These are phyloP conservation scores for Anastrepha obliqua DNA, from an alignment of 1,140 invertebrate genomes.

Conservation along the genomic window DNA sequence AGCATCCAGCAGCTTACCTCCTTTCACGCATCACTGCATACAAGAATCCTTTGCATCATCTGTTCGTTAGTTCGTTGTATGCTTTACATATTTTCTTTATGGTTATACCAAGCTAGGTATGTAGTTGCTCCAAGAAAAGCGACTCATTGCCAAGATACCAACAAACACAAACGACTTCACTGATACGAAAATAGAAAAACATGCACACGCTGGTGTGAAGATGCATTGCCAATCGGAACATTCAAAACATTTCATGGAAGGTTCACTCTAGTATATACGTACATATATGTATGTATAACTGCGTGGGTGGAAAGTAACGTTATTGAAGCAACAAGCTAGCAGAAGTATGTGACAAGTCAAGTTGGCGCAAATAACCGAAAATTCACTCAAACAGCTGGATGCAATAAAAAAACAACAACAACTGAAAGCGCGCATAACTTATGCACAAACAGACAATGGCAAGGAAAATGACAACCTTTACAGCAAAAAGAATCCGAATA, in stretches of 20 bases:
- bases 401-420: not conserved
- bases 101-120: not conserved
- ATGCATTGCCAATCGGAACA: not conserved
- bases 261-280: not conserved
- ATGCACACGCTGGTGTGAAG: not conserved
- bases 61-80: not conserved
- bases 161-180: not conserved
- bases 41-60: slow-evolving; percentile 27
- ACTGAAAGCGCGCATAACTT: not conserved
- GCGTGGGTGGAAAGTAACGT: not conserved
- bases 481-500: not conserved
- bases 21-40: not conserved
- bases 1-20: not conserved
- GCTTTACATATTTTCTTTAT: slow-evolving; percentile 1
- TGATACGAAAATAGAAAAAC: not conserved
- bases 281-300: not conserved
- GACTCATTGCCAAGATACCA: not conserved
- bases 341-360: not conserved
- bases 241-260: no score
- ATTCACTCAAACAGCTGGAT: not conserved
- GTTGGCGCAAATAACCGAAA: slow-evolving; percentile 40
- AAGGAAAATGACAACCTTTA: not conserved
- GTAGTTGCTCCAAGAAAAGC: slow-evolving; percentile 4
- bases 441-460: not conserved
- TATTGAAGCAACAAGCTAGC: slow-evolving; percentile 36